Conservation (phyloP, 2,797 vertebrate genomes). For the Micromesistius poutassou region DNA sequence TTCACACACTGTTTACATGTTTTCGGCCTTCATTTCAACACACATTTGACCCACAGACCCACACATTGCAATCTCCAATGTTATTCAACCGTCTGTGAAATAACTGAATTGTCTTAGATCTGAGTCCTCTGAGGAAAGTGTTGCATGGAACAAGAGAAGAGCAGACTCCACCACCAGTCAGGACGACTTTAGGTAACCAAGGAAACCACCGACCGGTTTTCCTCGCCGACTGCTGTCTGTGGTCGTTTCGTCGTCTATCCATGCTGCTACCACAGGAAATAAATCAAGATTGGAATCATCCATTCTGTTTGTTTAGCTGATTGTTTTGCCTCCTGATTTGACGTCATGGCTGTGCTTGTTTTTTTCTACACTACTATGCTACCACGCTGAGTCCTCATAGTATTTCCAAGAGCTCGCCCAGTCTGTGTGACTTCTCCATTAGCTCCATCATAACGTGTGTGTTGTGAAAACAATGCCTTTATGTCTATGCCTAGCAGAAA, state of each 20-base stretch:
- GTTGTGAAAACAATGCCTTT: not conserved
- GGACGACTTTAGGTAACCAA: constrained; percentile 81
- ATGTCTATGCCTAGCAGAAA: not conserved
- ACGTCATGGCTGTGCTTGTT: not conserved
- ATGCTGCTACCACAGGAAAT: constrained; percentile 44
- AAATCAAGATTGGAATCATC: constrained; percentile 46
- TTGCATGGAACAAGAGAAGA: constrained; percentile 73
- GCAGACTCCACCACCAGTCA: constrained; percentile 78
- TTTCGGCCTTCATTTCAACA: not conserved
- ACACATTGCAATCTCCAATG: constrained; percentile 27
- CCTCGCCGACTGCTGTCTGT: constrained; percentile 45
- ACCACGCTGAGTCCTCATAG: not conserved
- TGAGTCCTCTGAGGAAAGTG: constrained; percentile 73
- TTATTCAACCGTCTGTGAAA: constrained; percentile 61
- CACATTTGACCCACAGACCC: constrained; percentile 2
- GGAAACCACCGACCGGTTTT: constrained; percentile 40
- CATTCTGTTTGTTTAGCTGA: constrained; percentile 42
- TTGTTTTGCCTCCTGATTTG: constrained; percentile 20
- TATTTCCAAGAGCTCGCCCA: not conserved
- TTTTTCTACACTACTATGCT: not conserved
- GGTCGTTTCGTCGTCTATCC: constrained; percentile 41
- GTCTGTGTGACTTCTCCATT: constrained; percentile 1
- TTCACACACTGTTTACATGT: not conserved
- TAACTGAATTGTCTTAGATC: constrained; percentile 68
- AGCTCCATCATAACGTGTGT: not conserved